These are phyloP conservation scores for Lepidurus packardi DNA, from an alignment of 1,140 invertebrate species.

Conservation along the genomic window DNA sequence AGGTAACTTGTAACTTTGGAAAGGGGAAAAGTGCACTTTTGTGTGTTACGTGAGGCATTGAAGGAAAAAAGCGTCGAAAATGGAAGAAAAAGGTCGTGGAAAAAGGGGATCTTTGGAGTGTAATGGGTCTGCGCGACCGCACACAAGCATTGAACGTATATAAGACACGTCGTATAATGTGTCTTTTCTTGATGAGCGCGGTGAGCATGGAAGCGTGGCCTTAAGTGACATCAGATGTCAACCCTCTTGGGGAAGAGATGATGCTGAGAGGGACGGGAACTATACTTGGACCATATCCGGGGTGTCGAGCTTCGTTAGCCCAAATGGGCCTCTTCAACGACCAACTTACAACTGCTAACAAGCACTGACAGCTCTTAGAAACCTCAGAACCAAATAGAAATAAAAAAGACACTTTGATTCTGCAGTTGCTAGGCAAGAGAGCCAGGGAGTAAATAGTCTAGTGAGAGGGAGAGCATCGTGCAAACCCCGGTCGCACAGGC, in stretches of 20 bases:
- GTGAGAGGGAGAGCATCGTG: not conserved
- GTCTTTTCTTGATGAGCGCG: conserved; percentile 18
- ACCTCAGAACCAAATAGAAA: not conserved
- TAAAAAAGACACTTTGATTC: conserved; percentile 12
- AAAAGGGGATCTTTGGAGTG: not conserved
- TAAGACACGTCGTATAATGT: conserved; percentile 11
- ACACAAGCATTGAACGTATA: not conserved
- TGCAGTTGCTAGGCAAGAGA: not conserved
- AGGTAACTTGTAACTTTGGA: not conserved
- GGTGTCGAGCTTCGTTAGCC: conserved; percentile 17
- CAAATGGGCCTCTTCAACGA: conserved; percentile 15
- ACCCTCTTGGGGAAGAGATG: conserved; percentile 5
- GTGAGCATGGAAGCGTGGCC: not conserved
- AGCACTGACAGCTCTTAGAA: conserved; percentile 13
- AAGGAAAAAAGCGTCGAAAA: not conserved
- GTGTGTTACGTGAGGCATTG: not conserved
- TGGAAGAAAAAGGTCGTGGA: not conserved
- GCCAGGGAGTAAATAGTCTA: not conserved
- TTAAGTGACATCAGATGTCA: conserved; percentile 22
- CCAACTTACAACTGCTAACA: conserved; percentile 19
- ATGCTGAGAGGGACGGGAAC: conserved; percentile 13
- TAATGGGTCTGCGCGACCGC: conserved; percentile 11
- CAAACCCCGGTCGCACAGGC: not conserved
- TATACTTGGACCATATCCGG: conserved; percentile 5
- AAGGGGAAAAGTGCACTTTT: not conserved